Evolutionary conservation across 2,888 invertebrate species (phyloP).

Genomic region (Ecdyonurus torrentis): DNA sequence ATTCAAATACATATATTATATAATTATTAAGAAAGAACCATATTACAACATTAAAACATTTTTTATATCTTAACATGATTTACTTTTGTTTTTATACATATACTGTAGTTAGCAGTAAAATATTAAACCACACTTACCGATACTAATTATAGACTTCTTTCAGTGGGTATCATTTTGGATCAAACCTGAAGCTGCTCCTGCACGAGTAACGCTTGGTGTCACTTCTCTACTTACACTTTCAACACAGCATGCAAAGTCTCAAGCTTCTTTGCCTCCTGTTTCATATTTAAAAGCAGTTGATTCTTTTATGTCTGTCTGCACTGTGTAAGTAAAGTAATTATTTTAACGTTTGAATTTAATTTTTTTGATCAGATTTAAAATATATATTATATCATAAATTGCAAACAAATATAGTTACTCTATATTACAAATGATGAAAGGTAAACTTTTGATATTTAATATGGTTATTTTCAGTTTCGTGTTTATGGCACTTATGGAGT

Average conservation of each 20-base stretch:
- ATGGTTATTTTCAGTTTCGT: constrained; percentile 44
- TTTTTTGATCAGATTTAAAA: too few relatives aligned
- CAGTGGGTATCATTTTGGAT: constrained; percentile 94
- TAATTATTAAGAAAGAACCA: too few relatives aligned
- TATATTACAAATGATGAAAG: too few relatives aligned
- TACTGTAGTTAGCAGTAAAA: neutral
- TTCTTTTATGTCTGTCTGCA: constrained; percentile 85
- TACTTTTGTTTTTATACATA: constrained; percentile 1
- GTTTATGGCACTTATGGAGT: constrained; percentile 88
- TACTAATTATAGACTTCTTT: too few relatives aligned
- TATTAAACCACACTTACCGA: neutral
- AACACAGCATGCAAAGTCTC: constrained; percentile 85
- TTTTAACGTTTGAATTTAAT: too few relatives aligned
- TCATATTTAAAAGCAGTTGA: constrained; percentile 87
- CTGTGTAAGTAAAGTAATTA: constrained; percentile 39
- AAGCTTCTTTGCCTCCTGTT: constrained; percentile 82
- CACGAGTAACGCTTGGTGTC: constrained; percentile 80
- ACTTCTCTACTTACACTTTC: constrained; percentile 77
- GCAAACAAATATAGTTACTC: too few relatives aligned
- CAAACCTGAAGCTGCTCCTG: constrained; percentile 86
- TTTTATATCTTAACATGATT: neutral
- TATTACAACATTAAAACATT: too few relatives aligned
- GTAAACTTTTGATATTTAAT: too few relatives aligned
- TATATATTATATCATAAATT: too few relatives aligned
- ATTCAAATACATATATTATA: too few relatives aligned